phyloP scores from a whole-genome alignment of 2,888 invertebrate species.

The Eristalis tenax region DNA sequence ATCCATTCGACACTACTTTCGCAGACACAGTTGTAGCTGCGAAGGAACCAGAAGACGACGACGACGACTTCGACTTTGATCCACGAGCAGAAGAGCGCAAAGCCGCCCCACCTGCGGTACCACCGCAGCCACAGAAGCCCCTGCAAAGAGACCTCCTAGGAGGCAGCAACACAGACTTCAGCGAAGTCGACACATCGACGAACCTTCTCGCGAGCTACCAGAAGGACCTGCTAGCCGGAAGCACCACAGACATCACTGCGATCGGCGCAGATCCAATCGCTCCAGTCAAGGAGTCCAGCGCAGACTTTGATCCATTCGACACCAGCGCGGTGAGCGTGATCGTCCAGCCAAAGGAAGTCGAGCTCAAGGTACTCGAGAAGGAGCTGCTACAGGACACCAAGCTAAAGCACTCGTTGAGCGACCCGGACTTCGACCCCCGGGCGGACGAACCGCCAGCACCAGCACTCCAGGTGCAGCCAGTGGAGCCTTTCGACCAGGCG shows the following conservation, averaged over 20 bases:
- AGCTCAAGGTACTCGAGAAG: constrained; percentile 89
- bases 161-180: constrained; percentile 75
- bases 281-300: constrained; percentile 82
- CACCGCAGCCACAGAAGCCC: constrained; percentile 77
- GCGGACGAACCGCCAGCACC: constrained; percentile 82
- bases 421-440: constrained; percentile 92
- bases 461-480: constrained; percentile 47
- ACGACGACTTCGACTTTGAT: constrained; percentile 83
- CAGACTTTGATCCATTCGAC: constrained; percentile 92
- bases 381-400: constrained; percentile 85
- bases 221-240: constrained; percentile 88
- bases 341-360: constrained; percentile 89
- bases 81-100: constrained; percentile 85
- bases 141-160: constrained; percentile 84
- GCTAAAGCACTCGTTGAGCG: constrained; percentile 84
- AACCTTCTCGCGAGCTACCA: constrained; percentile 81
- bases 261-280: constrained; percentile 86
- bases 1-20: constrained; percentile 93
- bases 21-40: constrained; percentile 87
- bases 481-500: constrained; percentile 76
- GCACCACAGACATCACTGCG: constrained; percentile 88
- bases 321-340: constrained; percentile 89
- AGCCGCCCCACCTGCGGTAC: constrained; percentile 65
- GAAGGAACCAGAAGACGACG: constrained; percentile 78
- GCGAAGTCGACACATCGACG: constrained; percentile 78